Evolutionary conservation across 2,888 invertebrate genomes (phyloP), one percentile per base, ranked within the genome.

Genomic region (Noctua pronuba): DNA sequence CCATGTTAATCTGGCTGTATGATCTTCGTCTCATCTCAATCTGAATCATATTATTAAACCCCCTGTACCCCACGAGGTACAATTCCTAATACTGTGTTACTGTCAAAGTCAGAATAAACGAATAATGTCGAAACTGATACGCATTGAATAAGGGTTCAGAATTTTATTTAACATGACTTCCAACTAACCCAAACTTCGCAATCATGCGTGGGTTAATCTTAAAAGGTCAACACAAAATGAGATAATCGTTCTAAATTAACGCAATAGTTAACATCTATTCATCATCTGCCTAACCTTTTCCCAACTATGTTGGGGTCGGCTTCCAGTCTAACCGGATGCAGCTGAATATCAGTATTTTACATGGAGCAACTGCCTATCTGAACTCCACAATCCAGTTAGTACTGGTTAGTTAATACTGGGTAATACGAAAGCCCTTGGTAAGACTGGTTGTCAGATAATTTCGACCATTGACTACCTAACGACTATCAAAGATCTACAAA

Each of bases 21-120:
- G 60, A 82, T 52, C 46, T 24, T 60, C 18, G 24, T 74, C 68
- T 65, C 60, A 75, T 70, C 31, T 74, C 68, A 44, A 75, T 75
- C 35, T 38, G 72, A 73, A 70, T 70, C n/a, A 28, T 73, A 67
- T 75, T 67, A 83, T 35, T 73, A 73, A 72, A 55, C 28, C 60
- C 31, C 24, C 41, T 58, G 52, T 83, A 58, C 1, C 18, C 28
- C 13, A 44, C 3, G 8, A 31, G 21, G n/a, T 46, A 52, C 11
- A 38, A 24, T 1, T 21, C 8, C 3, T 18, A n/a, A 2, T 11
- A 35, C 18, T 41, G 10, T 18, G 71, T 77, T 71, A 46, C 73
- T 35, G 35, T 55, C 28, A 64, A 73, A 85, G n/a, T 73, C 0
- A 1, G 35, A 69, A 71, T 55, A 35, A n/a, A 38, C 0, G 18